Base-by-base conservation (phyloP, 2,888 invertebrate species). In the Hypsopygia costalis region DNA sequence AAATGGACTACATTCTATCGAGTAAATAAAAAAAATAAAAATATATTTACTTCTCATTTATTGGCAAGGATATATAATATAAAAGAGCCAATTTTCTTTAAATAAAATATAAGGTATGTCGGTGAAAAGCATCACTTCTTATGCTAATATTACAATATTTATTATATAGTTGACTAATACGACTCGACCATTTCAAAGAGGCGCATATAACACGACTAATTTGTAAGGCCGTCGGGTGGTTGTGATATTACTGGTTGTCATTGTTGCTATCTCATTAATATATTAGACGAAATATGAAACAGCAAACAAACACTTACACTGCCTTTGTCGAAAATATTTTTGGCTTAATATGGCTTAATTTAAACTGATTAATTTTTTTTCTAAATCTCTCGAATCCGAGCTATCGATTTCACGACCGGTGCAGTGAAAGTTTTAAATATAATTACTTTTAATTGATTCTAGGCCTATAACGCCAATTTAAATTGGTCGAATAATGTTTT, bases 61-160 rank as follows among this genome's bases (percentile, higher is more conserved):
- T 62, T 72, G 72, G 74, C 76, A 73, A 70, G 69, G 61, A 51
- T 48, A 51, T 46, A 44, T 46, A 47, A 52, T 47, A 45, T 43
- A 37, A 56, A 60, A 61, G 51, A 58, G 59, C 66, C 57, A 52
- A 56, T 55, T 55, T 52, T 57, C 49, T 53, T 67, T 54, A 64
- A 64, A 72, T 68, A 66, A 67, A 71, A 65, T 66, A 67, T 63
- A 69, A 65, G 58, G 56, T 65, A 55, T 67, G 58, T 70, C 69
- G 64, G 71, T 74, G 68, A 74, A 75, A 81, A 79, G 78, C 74
- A 74, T 74, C 59, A 67, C 59, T 57, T 67, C 77, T 73, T 77
- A 80, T 49, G 55, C 72, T 77, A 74, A 71, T 71, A 73, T 69
- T 64, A 77, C 68, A 74, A 71, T 69, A 62, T 57, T 54, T 61